A percentile compares a stretch with the other conserved stretches of the same genome.
phyloP scores from a whole-genome alignment of 2,113 vertebrate species.

The Aldabrachelys gigantea region DNA sequence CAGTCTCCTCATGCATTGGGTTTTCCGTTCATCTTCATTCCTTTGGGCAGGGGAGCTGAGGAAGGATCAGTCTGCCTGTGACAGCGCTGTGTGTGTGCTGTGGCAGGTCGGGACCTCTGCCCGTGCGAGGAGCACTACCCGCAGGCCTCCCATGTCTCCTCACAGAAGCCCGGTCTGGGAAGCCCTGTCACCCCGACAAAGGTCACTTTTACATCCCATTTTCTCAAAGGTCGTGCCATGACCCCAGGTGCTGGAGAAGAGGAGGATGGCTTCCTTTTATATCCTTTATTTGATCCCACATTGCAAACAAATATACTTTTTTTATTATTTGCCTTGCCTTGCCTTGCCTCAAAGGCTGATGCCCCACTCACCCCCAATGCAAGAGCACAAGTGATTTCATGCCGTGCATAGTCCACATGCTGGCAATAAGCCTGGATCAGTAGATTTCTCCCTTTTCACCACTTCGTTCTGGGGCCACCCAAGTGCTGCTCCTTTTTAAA shows the following conservation, averaged over 20 bases:
- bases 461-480: not conserved
- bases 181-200: slow-evolving; percentile 54
- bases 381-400: not conserved
- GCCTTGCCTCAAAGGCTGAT: not conserved
- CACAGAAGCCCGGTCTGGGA: not conserved
- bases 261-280: not conserved
- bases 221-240: slow-evolving; percentile 62
- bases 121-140: slow-evolving; percentile 34
- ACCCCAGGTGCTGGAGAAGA: slow-evolving; percentile 63
- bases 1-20: slow-evolving; percentile 9
- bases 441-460: not conserved
- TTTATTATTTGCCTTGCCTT: not conserved
- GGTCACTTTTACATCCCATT: slow-evolving; percentile 57
- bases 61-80: slow-evolving; percentile 27
- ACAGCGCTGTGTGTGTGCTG: not conserved
- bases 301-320: not conserved
- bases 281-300: not conserved
- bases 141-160: slow-evolving; percentile 54
- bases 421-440: not conserved
- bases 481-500: not conserved
- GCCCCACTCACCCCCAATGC: not conserved
- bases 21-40: not conserved
- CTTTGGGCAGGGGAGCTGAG: slow-evolving; percentile 2
- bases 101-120: slow-evolving; percentile 69
- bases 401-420: not conserved